These are phyloP conservation scores for Athene noctua DNA, from an alignment of 2,113 vertebrate species.

Conservation along the genomic window DNA sequence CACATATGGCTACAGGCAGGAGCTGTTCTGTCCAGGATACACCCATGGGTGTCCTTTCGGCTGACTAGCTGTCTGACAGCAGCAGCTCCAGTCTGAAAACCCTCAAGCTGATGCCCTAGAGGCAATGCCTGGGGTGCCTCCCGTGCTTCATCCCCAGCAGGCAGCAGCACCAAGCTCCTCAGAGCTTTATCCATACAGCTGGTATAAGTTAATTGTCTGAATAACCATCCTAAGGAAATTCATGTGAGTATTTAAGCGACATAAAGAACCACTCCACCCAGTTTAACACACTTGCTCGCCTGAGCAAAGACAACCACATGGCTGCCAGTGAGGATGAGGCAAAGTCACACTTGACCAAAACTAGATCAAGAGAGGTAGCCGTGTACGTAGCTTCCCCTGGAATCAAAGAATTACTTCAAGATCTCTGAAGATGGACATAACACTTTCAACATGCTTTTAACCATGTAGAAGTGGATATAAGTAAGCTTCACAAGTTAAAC, in stretches of 20 bases:
- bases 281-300: not conserved
- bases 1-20: not conserved
- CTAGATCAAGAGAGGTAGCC: not conserved
- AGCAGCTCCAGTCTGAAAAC: not conserved
- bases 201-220: not conserved
- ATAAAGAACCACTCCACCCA: not conserved
- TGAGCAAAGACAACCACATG: not conserved
- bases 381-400: fast-evolving
- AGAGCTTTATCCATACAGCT: not conserved
- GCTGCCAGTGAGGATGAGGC: not conserved
- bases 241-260: not conserved
- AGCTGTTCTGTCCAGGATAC: not conserved
- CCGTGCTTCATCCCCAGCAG: not conserved
- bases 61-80: not conserved
- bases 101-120: not conserved
- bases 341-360: not conserved
- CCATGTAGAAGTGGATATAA: not conserved
- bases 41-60: not conserved
- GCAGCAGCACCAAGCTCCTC: not conserved
- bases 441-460: not conserved
- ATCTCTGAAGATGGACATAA: not conserved
- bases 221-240: not conserved
- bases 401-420: not conserved
- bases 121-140: not conserved
- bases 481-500: not conserved